These are phyloP conservation scores for Triplophysa dalaica DNA, from an alignment of 2,113 vertebrate species.

Conservation along the genomic window DNA sequence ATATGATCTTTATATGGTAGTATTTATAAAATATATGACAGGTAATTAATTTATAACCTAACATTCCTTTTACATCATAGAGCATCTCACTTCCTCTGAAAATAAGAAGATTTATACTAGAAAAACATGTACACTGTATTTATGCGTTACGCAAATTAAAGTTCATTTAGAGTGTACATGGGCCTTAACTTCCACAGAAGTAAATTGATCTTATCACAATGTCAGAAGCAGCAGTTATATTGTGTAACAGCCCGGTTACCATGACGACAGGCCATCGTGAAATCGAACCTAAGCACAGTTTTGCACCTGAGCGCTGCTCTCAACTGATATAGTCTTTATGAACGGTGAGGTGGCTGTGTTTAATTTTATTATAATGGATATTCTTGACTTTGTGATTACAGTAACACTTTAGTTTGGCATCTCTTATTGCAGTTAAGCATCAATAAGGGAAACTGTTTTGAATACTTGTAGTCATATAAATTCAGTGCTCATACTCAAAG, in stretches of 20 bases:
- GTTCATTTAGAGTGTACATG: background rate
- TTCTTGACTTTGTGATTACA: background rate
- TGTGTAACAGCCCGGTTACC: slow-evolving; percentile 5
- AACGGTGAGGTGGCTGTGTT: background rate
- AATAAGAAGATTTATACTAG: too few relatives aligned
- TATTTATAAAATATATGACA: background rate
- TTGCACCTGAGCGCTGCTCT: background rate
- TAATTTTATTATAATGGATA: slow-evolving; percentile 2
- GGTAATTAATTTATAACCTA: background rate
- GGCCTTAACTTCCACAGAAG: background rate
- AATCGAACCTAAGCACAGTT: background rate
- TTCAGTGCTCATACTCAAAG: background rate
- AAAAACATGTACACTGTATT: too few relatives aligned
- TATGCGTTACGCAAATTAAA: too few relatives aligned
- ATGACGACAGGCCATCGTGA: background rate
- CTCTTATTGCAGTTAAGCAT: background rate
- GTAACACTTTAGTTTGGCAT: background rate
- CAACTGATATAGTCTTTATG: slow-evolving; percentile 11
- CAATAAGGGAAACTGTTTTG: too few relatives aligned
- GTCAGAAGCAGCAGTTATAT: background rate
- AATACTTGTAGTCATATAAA: background rate
- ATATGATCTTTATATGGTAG: background rate
- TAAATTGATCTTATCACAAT: background rate
- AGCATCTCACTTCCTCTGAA: too few relatives aligned
- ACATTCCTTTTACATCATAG: too few relatives aligned